Conservation (phyloP, 2,797 vertebrate genomes). For the Synanceia verrucosa region DNA sequence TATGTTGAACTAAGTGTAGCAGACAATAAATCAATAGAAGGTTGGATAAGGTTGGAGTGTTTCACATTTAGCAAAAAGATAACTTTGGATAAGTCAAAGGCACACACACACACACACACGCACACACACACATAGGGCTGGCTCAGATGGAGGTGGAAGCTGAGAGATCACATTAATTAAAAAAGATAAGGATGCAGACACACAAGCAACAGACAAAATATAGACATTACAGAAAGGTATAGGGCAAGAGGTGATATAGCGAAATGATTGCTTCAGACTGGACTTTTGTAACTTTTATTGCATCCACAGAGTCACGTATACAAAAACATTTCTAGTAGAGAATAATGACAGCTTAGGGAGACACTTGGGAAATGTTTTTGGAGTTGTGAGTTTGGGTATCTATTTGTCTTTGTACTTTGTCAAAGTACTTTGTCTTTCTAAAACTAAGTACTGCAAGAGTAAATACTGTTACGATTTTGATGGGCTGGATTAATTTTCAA, state of each 20-base stretch:
- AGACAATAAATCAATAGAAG: constrained; percentile 53
- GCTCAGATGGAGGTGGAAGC: constrained; percentile 23
- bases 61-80: constrained; percentile 51
- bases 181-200: constrained; percentile 33
- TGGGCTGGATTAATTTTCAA: neutral
- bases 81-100: constrained; percentile 40
- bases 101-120: neutral
- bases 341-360: constrained; percentile 8
- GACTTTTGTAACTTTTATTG: constrained; percentile 38
- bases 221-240: neutral
- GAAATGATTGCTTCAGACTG: constrained; percentile 44
- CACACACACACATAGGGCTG: constrained; percentile 11
- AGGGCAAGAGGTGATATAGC: constrained; percentile 26
- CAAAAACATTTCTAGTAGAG: constrained; percentile 35
- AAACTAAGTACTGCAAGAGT: constrained; percentile 25
- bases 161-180: constrained; percentile 43
- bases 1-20: constrained; percentile 30
- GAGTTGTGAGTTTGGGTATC: constrained; percentile 27
- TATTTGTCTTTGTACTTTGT: no score
- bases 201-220: neutral
- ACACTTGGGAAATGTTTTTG: constrained; percentile 10
- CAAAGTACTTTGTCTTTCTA: no score
- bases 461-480: constrained; percentile 25
- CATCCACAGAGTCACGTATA: constrained; percentile 3
- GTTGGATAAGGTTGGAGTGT: constrained; percentile 44